Conservation (phyloP, 1,140 invertebrate species). For the Archivesica marissinica region DNA sequence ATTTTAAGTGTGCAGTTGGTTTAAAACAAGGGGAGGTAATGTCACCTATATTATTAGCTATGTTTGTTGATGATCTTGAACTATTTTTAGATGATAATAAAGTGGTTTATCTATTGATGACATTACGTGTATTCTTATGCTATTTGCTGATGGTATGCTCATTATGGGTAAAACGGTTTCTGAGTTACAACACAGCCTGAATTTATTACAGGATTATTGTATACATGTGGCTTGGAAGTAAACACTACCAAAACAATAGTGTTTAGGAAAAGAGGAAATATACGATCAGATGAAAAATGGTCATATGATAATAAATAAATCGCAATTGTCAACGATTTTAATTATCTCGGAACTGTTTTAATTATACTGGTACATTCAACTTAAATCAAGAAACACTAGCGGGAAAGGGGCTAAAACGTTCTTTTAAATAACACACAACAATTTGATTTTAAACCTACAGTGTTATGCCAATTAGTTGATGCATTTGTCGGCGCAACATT, state of each 20-base stretch:
- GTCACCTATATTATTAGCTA: neutral
- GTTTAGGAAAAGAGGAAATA: neutral
- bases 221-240: neutral
- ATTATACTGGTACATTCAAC: neutral
- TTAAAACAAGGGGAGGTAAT: neutral
- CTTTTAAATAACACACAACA: too few species aligned
- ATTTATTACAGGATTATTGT: neutral
- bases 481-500: too few species aligned
- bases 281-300: neutral
- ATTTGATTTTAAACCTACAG: too few species aligned
- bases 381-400: neutral
- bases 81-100: neutral
- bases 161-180: neutral
- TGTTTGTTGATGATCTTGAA: neutral
- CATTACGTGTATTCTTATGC: neutral
- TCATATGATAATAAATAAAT: neutral
- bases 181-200: neutral
- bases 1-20: neutral
- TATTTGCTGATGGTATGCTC: neutral
- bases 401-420: neutral
- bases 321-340: neutral
- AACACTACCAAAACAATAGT: neutral
- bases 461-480: too few species aligned
- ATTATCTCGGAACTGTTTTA: neutral
- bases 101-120: neutral